These are phyloP conservation scores for Panulirus ornatus DNA, from an alignment of 1,140 invertebrate genomes.

Conservation along the genomic window DNA sequence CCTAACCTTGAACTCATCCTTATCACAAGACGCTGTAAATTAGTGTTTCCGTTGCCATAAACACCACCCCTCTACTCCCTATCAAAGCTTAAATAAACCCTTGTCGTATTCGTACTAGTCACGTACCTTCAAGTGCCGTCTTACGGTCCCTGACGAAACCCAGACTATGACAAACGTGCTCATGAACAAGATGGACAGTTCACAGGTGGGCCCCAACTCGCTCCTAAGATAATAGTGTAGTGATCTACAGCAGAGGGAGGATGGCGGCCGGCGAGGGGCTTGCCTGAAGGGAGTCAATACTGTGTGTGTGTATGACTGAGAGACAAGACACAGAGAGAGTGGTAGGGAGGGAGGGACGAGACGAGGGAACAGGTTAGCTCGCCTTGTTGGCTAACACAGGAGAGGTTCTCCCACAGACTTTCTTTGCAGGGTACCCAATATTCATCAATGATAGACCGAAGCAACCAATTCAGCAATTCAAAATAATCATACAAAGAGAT, in stretches of 20 bases:
- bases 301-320: background rate
- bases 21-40: slow-evolving; percentile 32
- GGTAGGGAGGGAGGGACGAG: background rate
- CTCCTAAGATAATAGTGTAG: background rate
- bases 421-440: too few relatives aligned
- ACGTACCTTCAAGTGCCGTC: background rate
- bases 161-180: background rate
- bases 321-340: background rate
- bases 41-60: slow-evolving; percentile 38
- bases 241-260: background rate
- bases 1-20: slow-evolving; percentile 11
- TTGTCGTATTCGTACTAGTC: background rate
- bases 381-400: background rate
- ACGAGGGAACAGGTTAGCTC: too few relatives aligned
- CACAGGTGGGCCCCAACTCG: slow-evolving; percentile 1
- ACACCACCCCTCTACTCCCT: background rate
- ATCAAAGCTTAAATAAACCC: background rate
- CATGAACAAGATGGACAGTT: slow-evolving; percentile 8
- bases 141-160: background rate
- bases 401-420: background rate
- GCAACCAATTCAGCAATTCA: too few relatives aligned
- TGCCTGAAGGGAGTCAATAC: slow-evolving; percentile 9
- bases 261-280: slow-evolving; percentile 7
- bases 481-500: too few relatives aligned
- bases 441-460: too few relatives aligned